phyloP scores from a whole-genome alignment of 2,113 vertebrate genomes.

The Etia nguti region DNA sequence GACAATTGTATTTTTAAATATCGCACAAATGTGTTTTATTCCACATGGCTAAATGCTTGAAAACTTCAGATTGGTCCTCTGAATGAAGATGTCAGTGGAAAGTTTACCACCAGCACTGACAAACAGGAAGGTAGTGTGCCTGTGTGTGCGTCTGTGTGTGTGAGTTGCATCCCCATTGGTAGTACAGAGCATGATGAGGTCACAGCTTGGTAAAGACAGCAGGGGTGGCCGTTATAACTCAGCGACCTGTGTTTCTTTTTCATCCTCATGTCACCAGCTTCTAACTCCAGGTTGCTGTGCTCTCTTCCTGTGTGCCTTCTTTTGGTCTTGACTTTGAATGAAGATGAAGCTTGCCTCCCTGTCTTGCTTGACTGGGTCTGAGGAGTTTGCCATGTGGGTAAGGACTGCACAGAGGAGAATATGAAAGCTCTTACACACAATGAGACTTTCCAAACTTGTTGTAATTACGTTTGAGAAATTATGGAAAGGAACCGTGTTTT shows the following conservation, averaged over 20 bases:
- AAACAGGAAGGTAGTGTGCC: slow-evolving; percentile 83
- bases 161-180: slow-evolving; percentile 48
- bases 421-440: not conserved
- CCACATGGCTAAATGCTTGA: not conserved
- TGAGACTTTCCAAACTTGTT: not conserved
- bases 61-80: slow-evolving; percentile 41
- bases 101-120: slow-evolving; percentile 76
- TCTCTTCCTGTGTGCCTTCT: not conserved
- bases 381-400: slow-evolving; percentile 41
- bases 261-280: slow-evolving; percentile 30
- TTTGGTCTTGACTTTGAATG: not conserved
- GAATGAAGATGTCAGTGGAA: slow-evolving; percentile 81
- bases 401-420: not conserved
- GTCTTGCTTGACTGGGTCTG: not conserved
- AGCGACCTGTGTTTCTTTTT: slow-evolving; percentile 18
- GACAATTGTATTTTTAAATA: not conserved
- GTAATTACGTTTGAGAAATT: not conserved
- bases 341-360: slow-evolving; percentile 7
- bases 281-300: slow-evolving; percentile 11
- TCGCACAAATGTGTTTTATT: not conserved
- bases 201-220: slow-evolving; percentile 33
- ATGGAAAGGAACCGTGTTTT: not conserved
- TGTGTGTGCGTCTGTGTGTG: not conserved
- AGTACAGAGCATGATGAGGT: slow-evolving; percentile 48
- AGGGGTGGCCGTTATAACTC: slow-evolving; percentile 36